phyloP scores from a whole-genome alignment of 2,113 vertebrate species.

The Capreolus pygargus region DNA sequence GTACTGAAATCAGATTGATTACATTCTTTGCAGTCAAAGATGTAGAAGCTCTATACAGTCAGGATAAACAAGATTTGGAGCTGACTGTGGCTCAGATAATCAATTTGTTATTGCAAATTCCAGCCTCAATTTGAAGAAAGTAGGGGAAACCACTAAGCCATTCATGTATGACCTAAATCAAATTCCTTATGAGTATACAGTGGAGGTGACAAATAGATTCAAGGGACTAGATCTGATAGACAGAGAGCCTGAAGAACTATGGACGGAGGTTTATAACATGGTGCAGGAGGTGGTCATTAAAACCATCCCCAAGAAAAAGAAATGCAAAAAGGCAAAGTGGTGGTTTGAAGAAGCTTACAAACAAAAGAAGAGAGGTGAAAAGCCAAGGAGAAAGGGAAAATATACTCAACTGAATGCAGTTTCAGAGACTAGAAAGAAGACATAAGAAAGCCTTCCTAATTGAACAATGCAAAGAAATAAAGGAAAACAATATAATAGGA shows the following conservation, averaged over 20 bases:
- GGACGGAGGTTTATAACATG: background rate
- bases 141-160: background rate
- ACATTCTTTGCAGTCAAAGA: background rate
- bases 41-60: background rate
- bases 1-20: background rate
- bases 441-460: background rate
- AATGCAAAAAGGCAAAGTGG: background rate
- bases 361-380: background rate
- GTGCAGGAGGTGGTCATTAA: background rate
- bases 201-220: background rate
- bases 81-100: background rate
- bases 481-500: background rate
- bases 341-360: background rate
- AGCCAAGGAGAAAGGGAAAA: background rate
- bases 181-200: background rate
- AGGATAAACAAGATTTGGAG: background rate
- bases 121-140: background rate
- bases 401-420: background rate
- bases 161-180: background rate
- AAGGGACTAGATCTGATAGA: background rate
- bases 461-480: background rate
- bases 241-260: background rate
- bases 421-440: background rate
- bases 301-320: background rate
- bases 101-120: background rate